Evolutionary conservation across 2,888 invertebrate genomes (phyloP), one percentile per base, ranked within the genome.

Genomic region (Drosophila nigricruria): DNA sequence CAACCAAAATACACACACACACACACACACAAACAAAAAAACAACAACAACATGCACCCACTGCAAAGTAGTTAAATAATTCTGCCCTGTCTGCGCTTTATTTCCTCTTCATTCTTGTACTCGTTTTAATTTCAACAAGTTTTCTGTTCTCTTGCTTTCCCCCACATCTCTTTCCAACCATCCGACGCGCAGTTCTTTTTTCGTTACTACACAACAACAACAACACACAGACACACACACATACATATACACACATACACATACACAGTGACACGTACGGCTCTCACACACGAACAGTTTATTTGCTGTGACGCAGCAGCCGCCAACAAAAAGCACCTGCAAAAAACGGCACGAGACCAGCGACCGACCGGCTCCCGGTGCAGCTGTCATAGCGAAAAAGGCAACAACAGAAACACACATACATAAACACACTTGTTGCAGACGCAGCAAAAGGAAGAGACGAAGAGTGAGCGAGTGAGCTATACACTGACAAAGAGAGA

Each of bases 81-180:
- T 86, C 87, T 89, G 90, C 90, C 85, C 90, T 86, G 84, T 86
- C 90, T 89, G 90, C 89, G 89, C 90, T 90, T 88, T 90, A 85
- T 85, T 86, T 90, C 90, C 84, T 82, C 79, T 74, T 86, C 73
- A 73, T 69, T 75, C 73, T 69, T 72, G 73, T 69, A 72, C 73
- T 73, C 75, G 71, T 69, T 88, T 86, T 78, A 72, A 78, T 86
- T 89, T 89, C 89, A 88, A 90, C 84, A 90, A 86, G 89, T 89
- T 88, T 80, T 88, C 72, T 70, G 74, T 81, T 83, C 70, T 86
- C 73, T n/a, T n/a, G 78, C 69, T 78, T 88, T 88, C 77, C 82
- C 82, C 86, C 82, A 68, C 70, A 70, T 67, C 72, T 72, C 69
- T 70, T 70, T 65, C 43, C 52, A 67, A 69, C 71, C 81, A 76